phyloP scores from a whole-genome alignment of 92 coral and sea anemone genomes.

The Porites lobata region DNA sequence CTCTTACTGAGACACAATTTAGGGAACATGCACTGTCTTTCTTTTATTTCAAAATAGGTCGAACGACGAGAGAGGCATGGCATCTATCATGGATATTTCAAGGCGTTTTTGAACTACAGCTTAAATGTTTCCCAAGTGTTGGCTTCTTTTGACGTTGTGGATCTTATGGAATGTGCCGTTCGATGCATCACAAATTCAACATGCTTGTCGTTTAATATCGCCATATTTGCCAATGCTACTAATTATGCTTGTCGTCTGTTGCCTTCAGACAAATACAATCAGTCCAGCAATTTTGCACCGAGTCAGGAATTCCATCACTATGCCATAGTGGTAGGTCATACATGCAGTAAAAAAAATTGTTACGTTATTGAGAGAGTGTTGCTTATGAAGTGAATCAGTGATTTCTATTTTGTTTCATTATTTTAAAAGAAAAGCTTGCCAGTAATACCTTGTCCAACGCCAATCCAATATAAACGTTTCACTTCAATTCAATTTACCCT shows the following conservation, averaged over 20 bases:
- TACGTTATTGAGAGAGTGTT: too few species aligned
- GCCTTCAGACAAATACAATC: slow-evolving; percentile 1
- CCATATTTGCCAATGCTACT: background rate
- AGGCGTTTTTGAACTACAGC: background rate
- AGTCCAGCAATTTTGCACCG: background rate
- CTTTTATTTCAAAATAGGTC: background rate
- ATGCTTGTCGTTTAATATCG: background rate
- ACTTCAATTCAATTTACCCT: too few species aligned
- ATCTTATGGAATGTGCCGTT: background rate
- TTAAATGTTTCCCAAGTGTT: background rate
- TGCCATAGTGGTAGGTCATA: background rate
- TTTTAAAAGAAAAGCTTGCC: too few species aligned
- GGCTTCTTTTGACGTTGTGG: background rate
- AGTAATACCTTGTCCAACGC: too few species aligned
- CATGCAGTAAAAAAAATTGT: too few species aligned
- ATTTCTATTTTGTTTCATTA: too few species aligned
- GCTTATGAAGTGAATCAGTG: too few species aligned
- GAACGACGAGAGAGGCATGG: background rate
- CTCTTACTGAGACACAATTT: background rate
- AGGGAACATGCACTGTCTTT: background rate
- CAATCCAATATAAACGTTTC: too few species aligned
- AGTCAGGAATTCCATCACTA: slow-evolving; percentile 6
- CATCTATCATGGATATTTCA: background rate
- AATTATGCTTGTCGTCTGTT: background rate
- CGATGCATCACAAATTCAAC: background rate